Base-by-base conservation (phyloP, 2,888 invertebrate genomes). In the Byasa hedistus region DNA sequence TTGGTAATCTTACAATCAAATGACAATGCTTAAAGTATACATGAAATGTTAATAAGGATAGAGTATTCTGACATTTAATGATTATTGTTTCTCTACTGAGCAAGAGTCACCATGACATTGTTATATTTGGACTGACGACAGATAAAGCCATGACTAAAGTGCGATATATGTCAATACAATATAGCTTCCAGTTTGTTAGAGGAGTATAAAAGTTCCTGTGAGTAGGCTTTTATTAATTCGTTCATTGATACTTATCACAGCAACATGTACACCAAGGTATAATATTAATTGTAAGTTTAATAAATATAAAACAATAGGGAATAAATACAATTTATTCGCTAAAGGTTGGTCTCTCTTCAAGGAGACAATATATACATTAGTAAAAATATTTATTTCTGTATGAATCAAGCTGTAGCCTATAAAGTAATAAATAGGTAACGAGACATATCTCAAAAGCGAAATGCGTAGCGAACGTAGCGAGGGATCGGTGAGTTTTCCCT, bases 251-350 rank as follows among this genome's bases (percentile, higher is more conserved):
- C 77, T 81, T 79, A 75, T 75, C 79, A 79, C 75, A 82, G 75
- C 81, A 88, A 87, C 87, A 88, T 88, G 87, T 87, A 84, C 85
- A 83, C 87, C 74, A 88, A 88, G 87, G 88, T 88, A 77, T 10
- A 51, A 44, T 60, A 36, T n/a, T n/a, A 22, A 15, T 44, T 17
- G 19, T 2, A 44, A 17, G 44, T 19, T 15, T 15, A 15, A 44
- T 15, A 10, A 4, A 15, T n/a, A 7, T n/a, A 4, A 48, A 5
- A n/a, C 12, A 19, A 48, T 0, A 48, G n/a, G 48, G 3, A 44
- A 48, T n/a, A 48, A 44, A 48, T n/a, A 48, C 19, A 7, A 7
- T 48, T 48, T n/a, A 5, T n/a, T 48, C n/a, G 19, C n/a, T 48
- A 4, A n/a, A 0, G 48, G 19, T 48, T 19, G 3, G n/a, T 5